Conservation (phyloP, 2,113 vertebrate genomes). For the Chauna torquata region DNA sequence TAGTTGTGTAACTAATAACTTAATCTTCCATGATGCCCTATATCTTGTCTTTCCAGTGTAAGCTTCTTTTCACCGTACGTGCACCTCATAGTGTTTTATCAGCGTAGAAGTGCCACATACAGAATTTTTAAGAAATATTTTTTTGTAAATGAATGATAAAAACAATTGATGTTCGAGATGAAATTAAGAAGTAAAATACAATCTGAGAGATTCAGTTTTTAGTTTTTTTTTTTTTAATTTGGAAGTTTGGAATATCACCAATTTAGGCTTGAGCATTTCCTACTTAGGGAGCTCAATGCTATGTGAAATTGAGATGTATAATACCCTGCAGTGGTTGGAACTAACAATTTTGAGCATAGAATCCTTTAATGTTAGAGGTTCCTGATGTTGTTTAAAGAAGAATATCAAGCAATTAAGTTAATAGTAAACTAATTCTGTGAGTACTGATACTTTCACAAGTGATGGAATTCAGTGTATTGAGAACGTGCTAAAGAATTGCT, state of each 20-base stretch:
- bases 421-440: neutral
- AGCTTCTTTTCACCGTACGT: neutral
- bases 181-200: neutral
- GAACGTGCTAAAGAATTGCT: neutral
- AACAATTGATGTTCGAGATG: neutral
- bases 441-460: neutral
- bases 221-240: neutral
- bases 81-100: neutral
- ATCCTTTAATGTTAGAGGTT: neutral
- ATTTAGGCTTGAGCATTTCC: neutral
- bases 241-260: neutral
- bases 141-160: neutral
- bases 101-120: neutral
- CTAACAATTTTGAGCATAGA: neutral
- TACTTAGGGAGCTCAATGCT: neutral
- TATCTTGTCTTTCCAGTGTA: neutral
- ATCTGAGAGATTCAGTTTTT: neutral
- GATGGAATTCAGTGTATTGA: neutral
- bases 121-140: neutral
- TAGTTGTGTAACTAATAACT: neutral
- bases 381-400: neutral
- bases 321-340: neutral
- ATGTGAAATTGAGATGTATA: neutral
- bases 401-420: neutral
- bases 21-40: neutral